Percentiles rank a stretch among this genome's conserved stretches.
Conservation (phyloP, 35 echinoderm and acorn worm genomes). For the Ptychodera flava region DNA sequence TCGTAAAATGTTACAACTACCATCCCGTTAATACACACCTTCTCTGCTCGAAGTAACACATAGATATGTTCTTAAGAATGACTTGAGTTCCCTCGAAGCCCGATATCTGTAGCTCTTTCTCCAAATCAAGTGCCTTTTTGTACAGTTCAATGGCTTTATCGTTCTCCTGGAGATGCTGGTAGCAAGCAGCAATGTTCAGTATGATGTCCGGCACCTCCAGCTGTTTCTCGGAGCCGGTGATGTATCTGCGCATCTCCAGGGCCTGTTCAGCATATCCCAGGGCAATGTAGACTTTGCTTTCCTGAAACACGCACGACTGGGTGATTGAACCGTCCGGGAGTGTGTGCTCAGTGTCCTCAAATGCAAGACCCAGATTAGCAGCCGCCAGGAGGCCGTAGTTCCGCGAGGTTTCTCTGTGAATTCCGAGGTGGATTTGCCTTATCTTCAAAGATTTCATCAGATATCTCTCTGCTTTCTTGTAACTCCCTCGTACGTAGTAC, state of each 20-base stretch:
- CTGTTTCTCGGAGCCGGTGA: neutral
- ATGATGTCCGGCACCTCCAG: neutral
- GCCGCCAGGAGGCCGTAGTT: neutral
- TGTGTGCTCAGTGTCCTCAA: neutral
- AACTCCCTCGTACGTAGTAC: neutral
- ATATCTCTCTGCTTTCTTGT: neutral
- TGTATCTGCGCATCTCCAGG: neutral
- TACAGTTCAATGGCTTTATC: neutral
- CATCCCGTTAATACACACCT: neutral
- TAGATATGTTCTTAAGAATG: neutral
- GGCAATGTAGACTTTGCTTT: neutral
- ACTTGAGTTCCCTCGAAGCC: neutral
- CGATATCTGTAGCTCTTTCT: neutral
- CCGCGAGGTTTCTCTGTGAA: neutral
- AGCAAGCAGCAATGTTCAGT: neutral
- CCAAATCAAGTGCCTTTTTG: neutral
- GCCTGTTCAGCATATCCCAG: neutral
- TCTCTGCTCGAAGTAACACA: neutral
- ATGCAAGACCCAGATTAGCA: neutral
- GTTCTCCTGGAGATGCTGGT: neutral
- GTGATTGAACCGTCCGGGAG: neutral
- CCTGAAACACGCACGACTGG: neutral
- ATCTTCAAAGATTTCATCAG: neutral
- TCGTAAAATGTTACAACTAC: no score
- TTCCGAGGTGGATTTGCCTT: neutral